Conservation (phyloP, 2,113 vertebrate species). For the Gallinago undulata region DNA sequence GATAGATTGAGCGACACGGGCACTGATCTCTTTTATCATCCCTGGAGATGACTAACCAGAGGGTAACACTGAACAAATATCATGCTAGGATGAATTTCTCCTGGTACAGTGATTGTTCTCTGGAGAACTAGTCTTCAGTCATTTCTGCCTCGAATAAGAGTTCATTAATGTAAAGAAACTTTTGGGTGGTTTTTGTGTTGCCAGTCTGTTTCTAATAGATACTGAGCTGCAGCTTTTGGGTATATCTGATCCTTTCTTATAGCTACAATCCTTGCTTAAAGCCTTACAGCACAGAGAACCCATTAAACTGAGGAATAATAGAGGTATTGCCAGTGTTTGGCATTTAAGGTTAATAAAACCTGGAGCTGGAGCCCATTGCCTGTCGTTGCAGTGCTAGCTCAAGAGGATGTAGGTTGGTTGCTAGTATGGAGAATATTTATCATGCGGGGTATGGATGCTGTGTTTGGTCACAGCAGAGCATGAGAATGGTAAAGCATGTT, state of each 20-base stretch:
- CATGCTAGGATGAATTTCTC: neutral
- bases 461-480: neutral
- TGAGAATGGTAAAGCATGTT: neutral
- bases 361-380: neutral
- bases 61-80: neutral
- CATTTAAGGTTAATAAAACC: neutral
- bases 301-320: neutral
- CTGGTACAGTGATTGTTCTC: neutral
- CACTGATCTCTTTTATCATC: neutral
- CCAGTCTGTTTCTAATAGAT: neutral
- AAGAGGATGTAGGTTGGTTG: neutral
- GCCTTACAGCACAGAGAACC: neutral
- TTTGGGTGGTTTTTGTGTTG: neutral
- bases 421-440: neutral
- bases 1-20: neutral
- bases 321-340: neutral
- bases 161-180: neutral
- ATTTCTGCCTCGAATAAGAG: neutral
- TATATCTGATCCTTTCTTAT: neutral
- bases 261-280: neutral
- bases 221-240: neutral
- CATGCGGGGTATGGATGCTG: neutral
- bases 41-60: neutral
- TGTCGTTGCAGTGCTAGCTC: neutral
- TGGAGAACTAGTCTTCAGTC: neutral